Conservation (phyloP, 1,140 invertebrate genomes). For the Cylas formicarius region DNA sequence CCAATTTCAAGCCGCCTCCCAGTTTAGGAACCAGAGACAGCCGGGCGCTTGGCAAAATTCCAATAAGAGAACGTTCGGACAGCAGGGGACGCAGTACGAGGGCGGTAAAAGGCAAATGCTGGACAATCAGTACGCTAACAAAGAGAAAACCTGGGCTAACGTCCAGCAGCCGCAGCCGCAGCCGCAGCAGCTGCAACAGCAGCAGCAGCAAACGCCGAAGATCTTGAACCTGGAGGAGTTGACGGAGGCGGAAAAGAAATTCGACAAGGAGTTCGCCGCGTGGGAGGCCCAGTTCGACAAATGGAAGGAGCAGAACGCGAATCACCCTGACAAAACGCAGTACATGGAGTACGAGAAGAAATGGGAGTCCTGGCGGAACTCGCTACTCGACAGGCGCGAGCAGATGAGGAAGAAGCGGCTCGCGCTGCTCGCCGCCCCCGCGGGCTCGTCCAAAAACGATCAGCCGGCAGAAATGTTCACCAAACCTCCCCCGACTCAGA, state of each 20-base stretch:
- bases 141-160: conserved; percentile 4
- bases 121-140: conserved; percentile 16
- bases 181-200: conserved; percentile 15
- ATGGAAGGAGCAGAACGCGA: conserved; percentile 76
- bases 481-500: conserved; percentile 30
- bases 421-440: conserved; percentile 19
- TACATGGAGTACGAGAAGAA: conserved; percentile 76
- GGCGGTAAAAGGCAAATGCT: conserved; percentile 18
- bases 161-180: conserved; percentile 6
- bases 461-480: conserved; percentile 17
- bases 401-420: conserved; percentile 67
- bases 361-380: conserved; percentile 70
- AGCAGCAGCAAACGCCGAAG: conserved; percentile 16
- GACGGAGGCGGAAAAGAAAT: conserved; percentile 66
- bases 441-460: neutral
- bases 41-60: conserved; percentile 15
- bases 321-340: conserved; percentile 77
- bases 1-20: conserved; percentile 5
- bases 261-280: conserved; percentile 73
- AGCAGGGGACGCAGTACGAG: conserved; percentile 12
- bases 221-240: conserved; percentile 31
- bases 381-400: conserved; percentile 67
- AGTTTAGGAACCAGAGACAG: conserved; percentile 4
- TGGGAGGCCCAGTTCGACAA: conserved; percentile 80
- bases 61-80: conserved; percentile 16